A percentile compares a stretch with the other conserved stretches of the same genome.
Evolutionary conservation across 2,888 invertebrate genomes (phyloP).

Genomic region (Tromatobia lineatoria): DNA sequence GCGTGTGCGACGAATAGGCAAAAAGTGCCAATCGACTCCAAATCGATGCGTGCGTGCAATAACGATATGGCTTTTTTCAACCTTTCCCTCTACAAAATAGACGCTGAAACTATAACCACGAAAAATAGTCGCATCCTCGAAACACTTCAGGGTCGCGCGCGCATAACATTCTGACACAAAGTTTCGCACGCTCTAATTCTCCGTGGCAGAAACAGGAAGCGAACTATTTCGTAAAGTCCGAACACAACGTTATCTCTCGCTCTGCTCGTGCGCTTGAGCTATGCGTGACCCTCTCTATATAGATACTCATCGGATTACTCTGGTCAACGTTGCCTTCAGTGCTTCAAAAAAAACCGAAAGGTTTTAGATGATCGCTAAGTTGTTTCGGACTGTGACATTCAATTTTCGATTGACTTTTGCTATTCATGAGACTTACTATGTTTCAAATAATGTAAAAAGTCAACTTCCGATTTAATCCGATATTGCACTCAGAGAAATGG

Average conservation of each 20-base stretch:
- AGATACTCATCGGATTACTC: background rate
- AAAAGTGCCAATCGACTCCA: background rate
- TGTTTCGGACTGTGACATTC: too few species aligned
- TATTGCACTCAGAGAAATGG: too few species aligned
- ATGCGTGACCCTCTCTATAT: slow-evolving; percentile 25
- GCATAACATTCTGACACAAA: slow-evolving; percentile 68
- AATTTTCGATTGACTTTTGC: too few species aligned
- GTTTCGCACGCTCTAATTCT: slow-evolving; percentile 75
- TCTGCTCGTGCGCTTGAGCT: slow-evolving; percentile 55
- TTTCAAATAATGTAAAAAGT: too few species aligned
- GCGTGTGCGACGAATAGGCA: background rate
- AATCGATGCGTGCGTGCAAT: background rate
- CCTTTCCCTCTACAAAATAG: background rate
- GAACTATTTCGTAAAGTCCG: slow-evolving; percentile 73
- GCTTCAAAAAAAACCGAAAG: background rate
- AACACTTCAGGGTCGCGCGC: slow-evolving; percentile 32
- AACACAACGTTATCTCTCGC: slow-evolving; percentile 64
- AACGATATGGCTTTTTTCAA: background rate
- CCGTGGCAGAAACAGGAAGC: slow-evolving; percentile 70
- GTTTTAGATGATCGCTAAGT: too few species aligned
- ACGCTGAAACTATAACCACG: background rate
- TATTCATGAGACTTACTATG: too few species aligned
- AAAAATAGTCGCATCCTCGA: slow-evolving; percentile 69
- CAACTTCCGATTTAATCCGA: too few species aligned
- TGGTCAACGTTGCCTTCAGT: background rate